phyloP scores from a whole-genome alignment of 2,797 vertebrate genomes.

The Anolis apletophallus region DNA sequence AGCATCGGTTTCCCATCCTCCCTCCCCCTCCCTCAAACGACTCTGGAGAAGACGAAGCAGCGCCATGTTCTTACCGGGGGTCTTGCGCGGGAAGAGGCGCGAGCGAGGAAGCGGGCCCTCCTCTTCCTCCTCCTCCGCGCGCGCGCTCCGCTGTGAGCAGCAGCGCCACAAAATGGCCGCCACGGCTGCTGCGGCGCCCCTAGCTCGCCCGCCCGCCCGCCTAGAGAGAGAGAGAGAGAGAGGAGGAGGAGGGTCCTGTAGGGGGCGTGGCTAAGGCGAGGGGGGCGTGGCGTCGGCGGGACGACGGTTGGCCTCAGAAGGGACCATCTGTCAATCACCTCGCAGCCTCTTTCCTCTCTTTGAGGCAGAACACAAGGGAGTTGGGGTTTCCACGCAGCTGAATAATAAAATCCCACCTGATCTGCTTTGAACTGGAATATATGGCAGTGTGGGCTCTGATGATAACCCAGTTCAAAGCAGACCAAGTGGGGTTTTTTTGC shows the following conservation, averaged over 20 bases:
- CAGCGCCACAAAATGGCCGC: slow-evolving; percentile 50
- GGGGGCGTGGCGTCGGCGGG: not conserved
- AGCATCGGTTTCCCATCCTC: not conserved
- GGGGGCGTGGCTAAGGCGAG: not conserved
- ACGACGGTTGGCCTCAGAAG: too few relatives aligned
- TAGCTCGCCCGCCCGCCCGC: slow-evolving; percentile 1
- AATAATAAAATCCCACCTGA: too few relatives aligned
- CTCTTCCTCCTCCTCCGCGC: not conserved
- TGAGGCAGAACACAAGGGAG: too few relatives aligned
- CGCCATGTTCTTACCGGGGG: slow-evolving; percentile 24
- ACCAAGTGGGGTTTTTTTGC: too few relatives aligned
- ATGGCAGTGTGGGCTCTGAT: too few relatives aligned
- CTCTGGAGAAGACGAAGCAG: not conserved
- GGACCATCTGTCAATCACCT: too few relatives aligned
- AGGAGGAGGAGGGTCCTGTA: not conserved
- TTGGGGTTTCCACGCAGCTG: too few relatives aligned
- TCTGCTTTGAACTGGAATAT: too few relatives aligned
- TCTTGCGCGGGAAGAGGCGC: not conserved
- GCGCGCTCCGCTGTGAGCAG: slow-evolving; percentile 2
- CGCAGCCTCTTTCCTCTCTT: too few relatives aligned
- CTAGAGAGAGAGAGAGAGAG: not conserved
- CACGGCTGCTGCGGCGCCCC: slow-evolving; percentile 38
- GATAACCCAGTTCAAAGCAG: too few relatives aligned
- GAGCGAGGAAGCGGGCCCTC: not conserved
- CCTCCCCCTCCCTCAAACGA: not conserved